Conservation (phyloP, 2,797 vertebrate genomes). For the Tenualosa ilisha region DNA sequence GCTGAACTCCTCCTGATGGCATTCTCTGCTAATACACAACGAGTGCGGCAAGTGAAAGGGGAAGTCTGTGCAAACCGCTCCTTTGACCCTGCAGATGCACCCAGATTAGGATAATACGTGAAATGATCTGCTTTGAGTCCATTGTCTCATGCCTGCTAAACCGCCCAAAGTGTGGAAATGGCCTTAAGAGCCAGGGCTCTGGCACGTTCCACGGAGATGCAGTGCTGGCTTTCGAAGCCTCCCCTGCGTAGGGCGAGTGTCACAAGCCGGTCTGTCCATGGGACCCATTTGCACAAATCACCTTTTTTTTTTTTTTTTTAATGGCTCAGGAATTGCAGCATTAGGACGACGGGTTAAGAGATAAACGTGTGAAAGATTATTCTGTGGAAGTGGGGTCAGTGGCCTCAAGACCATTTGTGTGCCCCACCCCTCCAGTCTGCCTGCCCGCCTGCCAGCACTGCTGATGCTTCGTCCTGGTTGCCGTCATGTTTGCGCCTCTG, state of each 20-base stretch:
- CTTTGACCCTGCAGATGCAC: constrained; percentile 70
- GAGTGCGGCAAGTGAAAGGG: constrained; percentile 28
- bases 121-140: constrained; percentile 45
- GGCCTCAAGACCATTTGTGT: constrained; percentile 49
- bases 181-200: constrained; percentile 55
- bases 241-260: neutral
- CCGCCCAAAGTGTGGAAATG: constrained; percentile 45
- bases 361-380: constrained; percentile 73
- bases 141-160: constrained; percentile 61
- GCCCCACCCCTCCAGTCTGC: neutral
- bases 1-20: constrained; percentile 58
- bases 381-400: constrained; percentile 65
- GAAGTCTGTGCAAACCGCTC: constrained; percentile 47
- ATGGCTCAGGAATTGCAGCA: constrained; percentile 64
- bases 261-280: neutral
- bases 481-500: constrained; percentile 16
- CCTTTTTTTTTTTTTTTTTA: constrained; percentile 60
- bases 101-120: constrained; percentile 70
- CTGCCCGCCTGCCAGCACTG: neutral
- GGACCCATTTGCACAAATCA: constrained; percentile 63
- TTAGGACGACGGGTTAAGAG: constrained; percentile 67
- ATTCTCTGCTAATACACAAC: constrained; percentile 52
- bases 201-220: neutral
- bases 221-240: no score
- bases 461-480: constrained; percentile 26